Conservation (phyloP, 1,140 invertebrate species). For the Diabrotica virgifera region DNA sequence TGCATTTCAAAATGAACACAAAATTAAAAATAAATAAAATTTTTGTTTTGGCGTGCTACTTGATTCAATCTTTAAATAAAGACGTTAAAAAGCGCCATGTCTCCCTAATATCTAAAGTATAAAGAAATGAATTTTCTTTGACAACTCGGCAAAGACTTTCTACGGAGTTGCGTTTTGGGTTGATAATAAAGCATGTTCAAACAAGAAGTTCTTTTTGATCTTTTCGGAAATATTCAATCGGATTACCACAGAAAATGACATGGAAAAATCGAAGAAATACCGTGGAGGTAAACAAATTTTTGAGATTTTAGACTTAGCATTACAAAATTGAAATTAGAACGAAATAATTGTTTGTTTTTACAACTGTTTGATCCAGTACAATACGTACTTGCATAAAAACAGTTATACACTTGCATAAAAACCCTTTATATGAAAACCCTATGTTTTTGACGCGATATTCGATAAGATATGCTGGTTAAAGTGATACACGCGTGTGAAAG, state of each 20-base stretch:
- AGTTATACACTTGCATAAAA: too few species aligned
- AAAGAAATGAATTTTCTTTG: constrained; percentile 1
- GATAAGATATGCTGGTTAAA: too few species aligned
- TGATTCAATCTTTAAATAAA: background rate
- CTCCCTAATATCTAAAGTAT: background rate
- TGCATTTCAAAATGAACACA: too few species aligned
- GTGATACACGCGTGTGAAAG: too few species aligned
- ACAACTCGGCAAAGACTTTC: background rate
- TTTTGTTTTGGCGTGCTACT: too few species aligned
- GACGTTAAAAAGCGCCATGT: background rate
- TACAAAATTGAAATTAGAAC: too few species aligned
- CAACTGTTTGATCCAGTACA: too few species aligned
- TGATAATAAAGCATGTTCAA: constrained; percentile 1
- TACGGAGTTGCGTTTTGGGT: background rate
- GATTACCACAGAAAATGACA: background rate
- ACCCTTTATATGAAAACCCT: too few species aligned
- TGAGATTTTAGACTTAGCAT: background rate
- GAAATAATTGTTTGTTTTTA: too few species aligned
- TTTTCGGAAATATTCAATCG: background rate
- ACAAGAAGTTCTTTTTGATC: background rate
- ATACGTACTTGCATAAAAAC: too few species aligned
- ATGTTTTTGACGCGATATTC: too few species aligned
- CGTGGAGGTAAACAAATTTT: background rate
- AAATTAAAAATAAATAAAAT: too few species aligned
- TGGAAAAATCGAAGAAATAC: background rate